phyloP scores from a whole-genome alignment of 2,888 invertebrate genomes.

The Cephus runcator region DNA sequence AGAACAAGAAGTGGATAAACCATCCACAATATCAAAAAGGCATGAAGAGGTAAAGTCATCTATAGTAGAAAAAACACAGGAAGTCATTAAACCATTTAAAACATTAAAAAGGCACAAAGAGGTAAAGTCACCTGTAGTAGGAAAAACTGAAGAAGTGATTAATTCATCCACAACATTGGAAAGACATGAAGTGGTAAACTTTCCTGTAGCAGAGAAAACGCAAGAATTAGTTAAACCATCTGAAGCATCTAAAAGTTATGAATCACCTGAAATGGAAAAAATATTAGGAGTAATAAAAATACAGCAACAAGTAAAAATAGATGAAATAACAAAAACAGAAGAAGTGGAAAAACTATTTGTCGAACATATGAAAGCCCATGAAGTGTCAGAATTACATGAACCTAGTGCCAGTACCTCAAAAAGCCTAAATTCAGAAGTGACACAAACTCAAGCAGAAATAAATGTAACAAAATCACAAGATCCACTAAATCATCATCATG shows the following conservation, averaged over 20 bases:
- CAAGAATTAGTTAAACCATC: slow-evolving; percentile 21
- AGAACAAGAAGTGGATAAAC: neutral
- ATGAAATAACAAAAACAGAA: neutral
- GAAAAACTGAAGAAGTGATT: neutral
- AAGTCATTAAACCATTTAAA: neutral
- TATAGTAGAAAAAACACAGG: neutral
- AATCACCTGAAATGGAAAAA: slow-evolving; percentile 14
- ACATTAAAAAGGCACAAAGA: neutral
- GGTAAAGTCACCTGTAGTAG: neutral
- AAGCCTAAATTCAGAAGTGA: neutral
- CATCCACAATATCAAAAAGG: neutral
- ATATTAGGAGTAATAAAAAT: slow-evolving; percentile 4
- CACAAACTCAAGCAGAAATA: neutral
- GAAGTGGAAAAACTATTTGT: neutral
- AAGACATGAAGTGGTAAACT: neutral
- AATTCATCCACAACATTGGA: neutral
- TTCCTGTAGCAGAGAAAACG: neutral
- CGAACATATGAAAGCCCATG: neutral
- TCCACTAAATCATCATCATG: neutral
- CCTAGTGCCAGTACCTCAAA: neutral
- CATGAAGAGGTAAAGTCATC: neutral
- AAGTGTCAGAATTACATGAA: neutral
- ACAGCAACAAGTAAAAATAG: neutral
- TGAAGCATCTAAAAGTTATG: neutral
- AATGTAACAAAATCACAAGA: neutral